These are phyloP conservation scores for Oscarella lobularis DNA, from an alignment of 37 sponge, comb jelly and placozoan genomes.

Conservation along the genomic window DNA sequence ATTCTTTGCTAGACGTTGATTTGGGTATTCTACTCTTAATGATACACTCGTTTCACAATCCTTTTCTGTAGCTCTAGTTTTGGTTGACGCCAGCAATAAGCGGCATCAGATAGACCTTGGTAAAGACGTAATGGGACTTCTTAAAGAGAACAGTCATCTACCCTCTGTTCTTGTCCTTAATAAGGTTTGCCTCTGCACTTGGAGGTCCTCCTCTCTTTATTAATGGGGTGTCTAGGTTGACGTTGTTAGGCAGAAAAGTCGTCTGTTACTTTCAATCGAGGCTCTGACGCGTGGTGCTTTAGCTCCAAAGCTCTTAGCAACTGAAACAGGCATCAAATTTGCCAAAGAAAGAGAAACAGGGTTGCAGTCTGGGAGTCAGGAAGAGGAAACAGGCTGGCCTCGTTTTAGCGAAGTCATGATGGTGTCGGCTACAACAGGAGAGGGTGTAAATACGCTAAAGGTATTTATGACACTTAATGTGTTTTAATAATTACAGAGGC, in stretches of 20 bases:
- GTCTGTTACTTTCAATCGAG: neutral
- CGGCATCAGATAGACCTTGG: conserved; percentile 17
- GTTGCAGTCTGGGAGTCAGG: neutral
- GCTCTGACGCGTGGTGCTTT: neutral
- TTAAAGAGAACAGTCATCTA: conserved; percentile 4
- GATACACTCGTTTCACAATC: no score
- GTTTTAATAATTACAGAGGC: neutral
- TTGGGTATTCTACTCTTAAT: no score
- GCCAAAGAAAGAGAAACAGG: neutral
- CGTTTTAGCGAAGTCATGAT: neutral
- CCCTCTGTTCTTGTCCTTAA: conserved; percentile 70
- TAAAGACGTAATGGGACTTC: conserved; percentile 12
- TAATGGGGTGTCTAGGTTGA: neutral
- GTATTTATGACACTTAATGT: neutral
- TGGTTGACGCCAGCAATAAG: conserved; percentile 63
- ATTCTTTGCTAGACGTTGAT: conserved; percentile 51
- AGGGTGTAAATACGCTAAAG: neutral
- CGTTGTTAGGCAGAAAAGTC: neutral
- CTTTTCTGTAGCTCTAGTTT: conserved; percentile 37
- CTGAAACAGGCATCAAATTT: neutral
- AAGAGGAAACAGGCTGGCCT: neutral
- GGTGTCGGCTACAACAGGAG: neutral
- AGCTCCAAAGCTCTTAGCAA: neutral
- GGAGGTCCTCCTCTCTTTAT: no score
- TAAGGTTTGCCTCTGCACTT: no score